Percentiles rank a stretch among this genome's conserved stretches.
Conservation (phyloP, 2,797 vertebrate species). For the Pangasius larnaudii region DNA sequence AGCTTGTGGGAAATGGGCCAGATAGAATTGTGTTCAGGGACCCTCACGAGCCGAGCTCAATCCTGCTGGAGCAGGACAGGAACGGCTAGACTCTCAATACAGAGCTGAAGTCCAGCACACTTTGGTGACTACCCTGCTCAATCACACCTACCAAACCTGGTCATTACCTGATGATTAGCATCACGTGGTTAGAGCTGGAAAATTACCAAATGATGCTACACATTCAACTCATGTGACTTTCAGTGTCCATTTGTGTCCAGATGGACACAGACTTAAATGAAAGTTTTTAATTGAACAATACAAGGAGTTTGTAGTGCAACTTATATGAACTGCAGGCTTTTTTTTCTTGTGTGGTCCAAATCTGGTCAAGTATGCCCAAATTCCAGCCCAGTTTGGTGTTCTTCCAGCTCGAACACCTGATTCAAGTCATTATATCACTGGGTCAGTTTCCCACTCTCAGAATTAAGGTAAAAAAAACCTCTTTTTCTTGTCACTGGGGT, state of each 20-base stretch:
- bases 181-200: neutral
- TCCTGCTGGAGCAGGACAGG: neutral
- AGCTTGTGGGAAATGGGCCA: neutral
- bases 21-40: conserved; percentile 1
- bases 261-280: neutral
- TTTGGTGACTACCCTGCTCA: neutral
- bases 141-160: neutral
- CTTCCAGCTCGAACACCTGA: neutral
- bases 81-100: neutral
- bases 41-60: neutral
- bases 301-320: neutral
- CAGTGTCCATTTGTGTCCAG: neutral
- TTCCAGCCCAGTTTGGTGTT: neutral
- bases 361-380: neutral
- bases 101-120: neutral
- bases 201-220: neutral
- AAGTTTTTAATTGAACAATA: neutral
- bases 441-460: neutral
- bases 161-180: neutral
- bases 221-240: neutral
- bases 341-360: neutral
- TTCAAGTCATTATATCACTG: neutral
- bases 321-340: neutral
- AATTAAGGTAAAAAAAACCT: neutral
- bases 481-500: neutral